phyloP scores from a whole-genome alignment of 2,888 invertebrate species.

The Pantelozetes paolii region DNA sequence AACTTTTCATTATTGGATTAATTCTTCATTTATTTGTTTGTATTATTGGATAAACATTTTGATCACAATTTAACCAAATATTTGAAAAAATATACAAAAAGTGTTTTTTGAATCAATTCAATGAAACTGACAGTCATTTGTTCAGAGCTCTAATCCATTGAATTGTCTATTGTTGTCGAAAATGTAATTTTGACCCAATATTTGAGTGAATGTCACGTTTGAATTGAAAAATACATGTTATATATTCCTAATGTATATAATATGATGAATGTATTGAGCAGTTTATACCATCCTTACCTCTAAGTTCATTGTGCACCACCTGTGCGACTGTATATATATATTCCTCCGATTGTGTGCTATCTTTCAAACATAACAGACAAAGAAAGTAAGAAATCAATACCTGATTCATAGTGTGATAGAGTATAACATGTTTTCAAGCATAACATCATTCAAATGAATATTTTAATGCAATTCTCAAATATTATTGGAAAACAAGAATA shows the following conservation, averaged over 20 bases:
- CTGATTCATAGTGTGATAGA: neutral
- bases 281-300: neutral
- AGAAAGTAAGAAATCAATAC: constrained; percentile 19
- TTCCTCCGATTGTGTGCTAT: constrained; percentile 2
- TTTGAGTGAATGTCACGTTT: neutral
- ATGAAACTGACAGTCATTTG: no score
- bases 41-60: no score
- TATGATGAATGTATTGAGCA: neutral
- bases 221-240: constrained; percentile 1
- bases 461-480: neutral
- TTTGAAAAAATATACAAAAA: no score
- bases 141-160: no score
- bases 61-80: no score
- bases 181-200: no score
- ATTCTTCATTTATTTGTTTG: no score
- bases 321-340: neutral
- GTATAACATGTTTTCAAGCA: neutral
- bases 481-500: neutral
- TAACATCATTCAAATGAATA: neutral
- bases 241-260: neutral
- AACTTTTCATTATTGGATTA: no score
- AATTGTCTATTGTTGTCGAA: no score
- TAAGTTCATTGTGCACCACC: constrained; percentile 3
- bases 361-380: neutral
- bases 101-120: no score